These are phyloP conservation scores for Temnopleurus reevesii DNA, from an alignment of 53 echinoderm and acorn worm species.

Conservation along the genomic window DNA sequence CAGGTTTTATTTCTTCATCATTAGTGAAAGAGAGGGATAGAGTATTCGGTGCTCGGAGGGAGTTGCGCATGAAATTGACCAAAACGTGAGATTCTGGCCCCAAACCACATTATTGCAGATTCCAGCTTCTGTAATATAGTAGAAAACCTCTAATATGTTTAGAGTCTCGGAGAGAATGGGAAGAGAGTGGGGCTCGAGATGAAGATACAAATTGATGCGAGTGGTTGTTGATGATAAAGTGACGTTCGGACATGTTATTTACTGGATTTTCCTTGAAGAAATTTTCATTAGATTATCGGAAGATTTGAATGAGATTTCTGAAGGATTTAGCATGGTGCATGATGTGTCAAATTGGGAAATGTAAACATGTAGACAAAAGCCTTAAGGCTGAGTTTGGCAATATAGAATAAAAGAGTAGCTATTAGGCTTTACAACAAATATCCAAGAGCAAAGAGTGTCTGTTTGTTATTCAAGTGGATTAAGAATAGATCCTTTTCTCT, in stretches of 20 bases:
- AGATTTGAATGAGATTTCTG: neutral
- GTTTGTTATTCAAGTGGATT: too few relatives aligned
- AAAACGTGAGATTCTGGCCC: neutral
- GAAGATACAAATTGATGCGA: neutral
- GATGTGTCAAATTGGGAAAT: neutral
- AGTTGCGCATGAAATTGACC: conserved; percentile 7
- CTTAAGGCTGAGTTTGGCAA: too few relatives aligned
- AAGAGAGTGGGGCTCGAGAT: neutral
- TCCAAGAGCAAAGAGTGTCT: too few relatives aligned
- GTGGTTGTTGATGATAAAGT: neutral
- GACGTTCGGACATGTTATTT: neutral
- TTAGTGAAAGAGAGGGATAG: neutral
- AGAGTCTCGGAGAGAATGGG: neutral
- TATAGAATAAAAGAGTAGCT: too few relatives aligned
- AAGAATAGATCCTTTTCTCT: too few relatives aligned
- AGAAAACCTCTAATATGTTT: neutral
- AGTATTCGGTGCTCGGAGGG: neutral
- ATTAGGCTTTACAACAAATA: too few relatives aligned
- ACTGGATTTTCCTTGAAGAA: neutral
- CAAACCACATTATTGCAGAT: conserved; percentile 13
- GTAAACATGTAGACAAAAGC: neutral
- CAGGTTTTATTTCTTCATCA: conserved; percentile 31
- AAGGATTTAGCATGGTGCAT: neutral
- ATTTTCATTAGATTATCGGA: neutral
- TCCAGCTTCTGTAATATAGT: neutral